Base-by-base conservation (phyloP, 2,113 vertebrate species). In the Oceanodroma tethys region DNA sequence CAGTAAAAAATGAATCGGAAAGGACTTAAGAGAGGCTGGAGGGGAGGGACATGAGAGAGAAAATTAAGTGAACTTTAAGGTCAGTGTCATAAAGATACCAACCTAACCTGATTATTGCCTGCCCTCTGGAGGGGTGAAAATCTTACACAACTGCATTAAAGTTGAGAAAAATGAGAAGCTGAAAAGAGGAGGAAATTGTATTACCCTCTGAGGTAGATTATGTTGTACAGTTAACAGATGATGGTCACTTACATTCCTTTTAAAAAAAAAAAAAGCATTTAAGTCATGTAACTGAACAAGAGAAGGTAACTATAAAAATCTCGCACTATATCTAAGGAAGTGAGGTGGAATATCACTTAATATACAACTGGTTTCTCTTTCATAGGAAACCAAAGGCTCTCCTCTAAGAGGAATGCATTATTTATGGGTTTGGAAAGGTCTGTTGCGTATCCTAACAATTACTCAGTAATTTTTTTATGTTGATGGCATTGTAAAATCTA, bases 131-230 rank as follows among this genome's bases (percentile, higher is more conserved):
- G 96, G 96, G 74, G 89, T 84, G 40, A 91, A 83, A 97, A 76
- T 93, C 81, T 90, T 92, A 62, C 50, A 83, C 81, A 98, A 96
- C 96, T 96, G 80, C 97, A 98, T 97, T 97, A 97, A 95, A 96
- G 56, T 34, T 95, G 90, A 96, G 97, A 93, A 96, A 97, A 98
- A 95, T 92, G 92, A 97, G 96, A 97, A 94, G 86, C 87, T 96
- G 97, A 95, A 97, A 96, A 97, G 89, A 90, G 95, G 90, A 97
- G 95, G 97, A 98, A 98, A 97, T 97, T 97, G 89, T 94, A 85
- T 97, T 97, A 98, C 95, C 96, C 63, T 96, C 90, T 92, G 66
- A 91, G 81, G 92, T 75, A 96, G 94, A 97, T 97, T 94, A 87
- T 90, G 95, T 97, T 96, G 91, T 95, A 94, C 87, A 75, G 80